Percentiles rank a stretch among this genome's conserved stretches.
These are phyloP conservation scores for Lagopus leucura DNA, from an alignment of 2,113 vertebrate genomes.

Conservation along the genomic window DNA sequence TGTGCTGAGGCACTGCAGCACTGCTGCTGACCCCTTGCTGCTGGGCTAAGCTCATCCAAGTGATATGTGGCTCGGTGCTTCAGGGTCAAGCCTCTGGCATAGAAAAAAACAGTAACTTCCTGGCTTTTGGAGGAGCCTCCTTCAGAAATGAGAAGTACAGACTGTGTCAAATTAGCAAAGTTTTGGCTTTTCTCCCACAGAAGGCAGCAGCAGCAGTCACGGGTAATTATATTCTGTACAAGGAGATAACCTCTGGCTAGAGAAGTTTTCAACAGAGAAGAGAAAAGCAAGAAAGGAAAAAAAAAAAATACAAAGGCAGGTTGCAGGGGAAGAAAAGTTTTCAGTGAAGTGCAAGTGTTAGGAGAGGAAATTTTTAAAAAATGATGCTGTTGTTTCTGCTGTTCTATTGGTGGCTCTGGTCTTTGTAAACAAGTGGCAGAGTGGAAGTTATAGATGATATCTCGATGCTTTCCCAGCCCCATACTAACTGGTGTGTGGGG, in stretches of 20 bases:
- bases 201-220: not conserved
- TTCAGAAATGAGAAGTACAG: not conserved
- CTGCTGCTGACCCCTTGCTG: fast-evolving
- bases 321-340: not conserved
- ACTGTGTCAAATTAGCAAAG: not conserved
- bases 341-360: not conserved
- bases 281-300: not conserved
- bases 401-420: not conserved
- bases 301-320: not conserved
- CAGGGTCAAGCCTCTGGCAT: not conserved
- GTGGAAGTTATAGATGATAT: not conserved
- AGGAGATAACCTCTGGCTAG: not conserved
- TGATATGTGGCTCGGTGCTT: not conserved
- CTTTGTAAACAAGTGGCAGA: not conserved
- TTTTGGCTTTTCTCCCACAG: not conserved
- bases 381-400: not conserved
- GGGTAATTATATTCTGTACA: not conserved
- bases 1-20: fast-evolving
- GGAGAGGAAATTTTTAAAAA: not conserved
- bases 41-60: fast-evolving
- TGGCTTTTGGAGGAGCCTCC: not conserved
- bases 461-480: fast-evolving
- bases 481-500: not conserved
- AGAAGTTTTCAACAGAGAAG: not conserved
- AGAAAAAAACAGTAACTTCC: not conserved